Conservation (phyloP, 2,113 vertebrate species). For the Macrotus californicus region DNA sequence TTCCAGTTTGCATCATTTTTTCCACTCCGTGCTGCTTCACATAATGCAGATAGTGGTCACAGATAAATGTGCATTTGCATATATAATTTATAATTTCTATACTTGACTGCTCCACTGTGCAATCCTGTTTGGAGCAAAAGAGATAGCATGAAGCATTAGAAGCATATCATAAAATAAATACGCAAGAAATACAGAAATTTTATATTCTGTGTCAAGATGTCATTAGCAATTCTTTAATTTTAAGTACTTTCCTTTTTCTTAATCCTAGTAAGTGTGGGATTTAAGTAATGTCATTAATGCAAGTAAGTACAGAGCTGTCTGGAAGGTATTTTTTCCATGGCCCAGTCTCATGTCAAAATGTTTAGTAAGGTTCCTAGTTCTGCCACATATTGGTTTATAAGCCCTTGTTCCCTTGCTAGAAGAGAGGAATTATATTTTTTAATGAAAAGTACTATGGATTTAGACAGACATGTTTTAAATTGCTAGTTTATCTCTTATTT, state of each 20-base stretch:
- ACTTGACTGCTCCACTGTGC: not conserved
- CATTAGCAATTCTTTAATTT: not conserved
- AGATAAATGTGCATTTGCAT: conserved; percentile 32
- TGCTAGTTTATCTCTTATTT: not conserved
- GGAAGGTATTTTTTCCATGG: not conserved
- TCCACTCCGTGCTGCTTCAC: not conserved
- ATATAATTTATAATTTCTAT: not conserved
- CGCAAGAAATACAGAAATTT: not conserved
- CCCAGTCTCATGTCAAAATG: not conserved
- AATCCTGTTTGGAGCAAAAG: not conserved
- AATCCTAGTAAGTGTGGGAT: not conserved
- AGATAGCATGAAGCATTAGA: not conserved
- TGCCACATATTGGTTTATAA: not conserved
- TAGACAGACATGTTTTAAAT: not conserved
- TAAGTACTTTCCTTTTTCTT: not conserved
- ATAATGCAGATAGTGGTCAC: not conserved
- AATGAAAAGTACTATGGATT: not conserved
- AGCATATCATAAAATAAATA: not conserved
- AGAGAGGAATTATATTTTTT: not conserved
- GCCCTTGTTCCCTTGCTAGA: not conserved
- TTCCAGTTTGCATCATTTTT: not conserved
- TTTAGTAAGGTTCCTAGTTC: not conserved
- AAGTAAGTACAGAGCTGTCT: not conserved
- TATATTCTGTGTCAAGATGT: not conserved
- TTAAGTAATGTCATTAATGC: not conserved